Evolutionary conservation across 2,888 invertebrate species (phyloP).

Genomic region (Drosophila acutilabella): DNA sequence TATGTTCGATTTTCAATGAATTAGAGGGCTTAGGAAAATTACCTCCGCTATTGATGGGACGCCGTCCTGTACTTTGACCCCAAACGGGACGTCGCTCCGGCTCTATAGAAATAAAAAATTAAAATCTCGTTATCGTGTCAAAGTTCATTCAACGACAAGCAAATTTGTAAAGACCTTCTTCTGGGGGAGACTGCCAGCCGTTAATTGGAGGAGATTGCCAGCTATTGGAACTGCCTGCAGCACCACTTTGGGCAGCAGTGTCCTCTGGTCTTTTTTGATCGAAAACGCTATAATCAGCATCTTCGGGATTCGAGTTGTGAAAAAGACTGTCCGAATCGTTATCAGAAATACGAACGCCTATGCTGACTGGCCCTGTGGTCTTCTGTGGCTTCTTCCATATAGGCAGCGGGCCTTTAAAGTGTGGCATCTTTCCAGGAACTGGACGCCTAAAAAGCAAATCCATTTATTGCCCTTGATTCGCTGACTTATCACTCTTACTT

Average conservation of each 20-base stretch:
- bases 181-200: constrained; percentile 12
- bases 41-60: constrained; percentile 17
- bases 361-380: neutral
- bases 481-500: neutral
- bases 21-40: neutral
- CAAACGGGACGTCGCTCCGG: constrained; percentile 16
- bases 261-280: constrained; percentile 29
- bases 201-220: neutral
- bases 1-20: neutral
- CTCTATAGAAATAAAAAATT: neutral
- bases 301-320: constrained; percentile 66
- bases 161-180: neutral
- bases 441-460: constrained; percentile 31
- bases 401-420: constrained; percentile 14
- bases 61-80: constrained; percentile 1
- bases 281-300: constrained; percentile 62
- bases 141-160: neutral
- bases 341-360: neutral
- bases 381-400: neutral
- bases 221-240: neutral
- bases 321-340: constrained; percentile 49
- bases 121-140: no score
- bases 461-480: neutral
- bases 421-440: constrained; percentile 49
- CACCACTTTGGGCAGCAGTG: neutral